Evolutionary conservation across 2,888 invertebrate species (phyloP), one percentile per base, ranked within the genome.

Genomic region (Cephus pulcher): DNA sequence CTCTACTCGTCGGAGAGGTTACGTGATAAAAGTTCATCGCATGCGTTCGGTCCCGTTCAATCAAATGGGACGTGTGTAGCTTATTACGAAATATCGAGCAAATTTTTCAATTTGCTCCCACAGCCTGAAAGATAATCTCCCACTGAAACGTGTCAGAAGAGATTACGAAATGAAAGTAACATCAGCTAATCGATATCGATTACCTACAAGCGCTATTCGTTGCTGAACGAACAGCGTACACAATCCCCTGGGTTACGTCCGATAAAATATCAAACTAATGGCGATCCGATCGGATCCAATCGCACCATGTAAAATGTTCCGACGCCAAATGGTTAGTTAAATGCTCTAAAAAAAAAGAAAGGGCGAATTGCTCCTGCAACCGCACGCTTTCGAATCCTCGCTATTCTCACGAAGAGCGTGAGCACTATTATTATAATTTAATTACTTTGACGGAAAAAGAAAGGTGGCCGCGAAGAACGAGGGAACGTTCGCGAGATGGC

Each of bases 361-460:
- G 1, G 0, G 15, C 4, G 23, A 56, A 6, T 23, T 56, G 40
- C 23, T 23, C 23, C 23, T 0, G 6, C 6, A 56, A 23, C 9
- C 23, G 40, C 23, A 56, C 23, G 23, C 6, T 56, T 23, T 56
- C 23, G 40, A 56, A 56, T 23, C 4, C 23, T 23, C 40, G 9
- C 23, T 23, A 56, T 15, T 40, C 40, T 56, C 40, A 23, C 23
- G 40, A 9, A 23, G 9, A 56, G 40, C 9, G 23, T 23, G 6
- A 23, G 40, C 23, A 9, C 40, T 56, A 23, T 56, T 56, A 23
- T 56, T 56, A 56, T 56, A 56, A 56, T 83, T 84, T 84, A 84
- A 86, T 86, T 85, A 85, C 83, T 83, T 84, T 80, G 82, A 82
- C 81, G 78, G 75, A 78, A 78, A 77, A 82, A 81, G 82, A 83